phyloP scores from a whole-genome alignment of 2,797 vertebrate species.

The Lithobates pipiens region DNA sequence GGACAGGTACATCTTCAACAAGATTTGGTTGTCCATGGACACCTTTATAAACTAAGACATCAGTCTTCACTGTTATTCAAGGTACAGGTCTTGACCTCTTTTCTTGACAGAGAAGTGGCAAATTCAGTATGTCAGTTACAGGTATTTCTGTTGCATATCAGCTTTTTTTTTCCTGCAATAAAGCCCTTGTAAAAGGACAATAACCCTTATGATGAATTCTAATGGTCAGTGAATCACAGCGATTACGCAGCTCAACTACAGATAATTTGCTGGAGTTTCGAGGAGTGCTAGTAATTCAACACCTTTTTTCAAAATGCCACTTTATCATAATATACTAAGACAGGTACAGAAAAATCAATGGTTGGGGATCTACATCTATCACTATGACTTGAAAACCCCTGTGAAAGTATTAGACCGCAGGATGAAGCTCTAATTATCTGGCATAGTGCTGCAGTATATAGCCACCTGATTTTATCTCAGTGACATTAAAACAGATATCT shows the following conservation, averaged over 20 bases:
- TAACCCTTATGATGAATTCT: slow-evolving; percentile 66
- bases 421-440: slow-evolving; percentile 70
- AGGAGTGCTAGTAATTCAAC: slow-evolving; percentile 62
- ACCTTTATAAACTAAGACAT: no score
- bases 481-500: slow-evolving; percentile 74
- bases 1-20: no score
- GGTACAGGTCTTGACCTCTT: neutral
- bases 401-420: slow-evolving; percentile 65
- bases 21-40: no score
- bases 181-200: slow-evolving; percentile 61
- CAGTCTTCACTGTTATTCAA: no score
- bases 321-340: slow-evolving; percentile 67
- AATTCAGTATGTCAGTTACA: neutral
- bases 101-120: neutral
- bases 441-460: slow-evolving; percentile 64
- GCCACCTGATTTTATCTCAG: slow-evolving; percentile 65
- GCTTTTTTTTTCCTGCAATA: neutral
- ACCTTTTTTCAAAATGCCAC: slow-evolving; percentile 25
- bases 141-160: neutral
- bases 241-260: slow-evolving; percentile 60
- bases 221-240: slow-evolving; percentile 52
- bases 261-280: slow-evolving; percentile 65
- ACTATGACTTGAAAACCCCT: slow-evolving; percentile 62
- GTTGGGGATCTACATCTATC: slow-evolving; percentile 67
- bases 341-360: slow-evolving; percentile 67